Conservation (phyloP, 1,140 invertebrate species). For the Diuraphis noxia region DNA sequence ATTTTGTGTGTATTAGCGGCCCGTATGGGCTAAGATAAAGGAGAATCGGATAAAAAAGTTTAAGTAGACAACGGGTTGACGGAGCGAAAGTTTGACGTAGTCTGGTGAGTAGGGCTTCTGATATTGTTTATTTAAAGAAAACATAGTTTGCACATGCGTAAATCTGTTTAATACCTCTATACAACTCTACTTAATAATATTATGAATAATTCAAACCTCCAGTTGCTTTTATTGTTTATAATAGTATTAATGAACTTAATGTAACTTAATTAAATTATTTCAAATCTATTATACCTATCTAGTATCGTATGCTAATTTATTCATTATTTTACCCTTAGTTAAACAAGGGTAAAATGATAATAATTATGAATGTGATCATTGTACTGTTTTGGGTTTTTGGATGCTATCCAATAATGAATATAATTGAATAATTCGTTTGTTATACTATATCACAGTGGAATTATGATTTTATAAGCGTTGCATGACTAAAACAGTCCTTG, state of each 20-base stretch:
- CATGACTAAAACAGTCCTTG: background rate
- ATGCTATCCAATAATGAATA: background rate
- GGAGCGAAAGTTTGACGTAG: background rate
- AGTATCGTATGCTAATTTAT: slow-evolving; percentile 14
- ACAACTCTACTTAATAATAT: background rate
- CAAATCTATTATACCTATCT: background rate
- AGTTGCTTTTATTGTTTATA: background rate
- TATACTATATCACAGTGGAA: background rate
- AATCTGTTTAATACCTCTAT: background rate
- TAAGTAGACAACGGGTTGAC: background rate
- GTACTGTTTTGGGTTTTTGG: background rate
- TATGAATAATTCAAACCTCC: background rate
- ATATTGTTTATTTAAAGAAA: background rate
- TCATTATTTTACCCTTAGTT: slow-evolving; percentile 8
- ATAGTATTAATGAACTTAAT: slow-evolving; percentile 4
- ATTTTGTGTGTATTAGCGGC: background rate
- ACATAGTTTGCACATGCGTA: background rate
- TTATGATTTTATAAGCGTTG: background rate
- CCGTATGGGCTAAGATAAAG: background rate
- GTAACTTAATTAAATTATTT: slow-evolving; percentile 1
- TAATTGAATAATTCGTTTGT: slow-evolving; percentile 24
- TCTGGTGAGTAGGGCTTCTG: background rate
- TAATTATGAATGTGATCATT: background rate
- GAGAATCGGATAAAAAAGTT: background rate
- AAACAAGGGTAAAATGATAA: background rate